These are phyloP conservation scores for Aphelenchoides bicaudatus DNA, from an alignment of 2,888 invertebrate genomes.

Conservation along the genomic window DNA sequence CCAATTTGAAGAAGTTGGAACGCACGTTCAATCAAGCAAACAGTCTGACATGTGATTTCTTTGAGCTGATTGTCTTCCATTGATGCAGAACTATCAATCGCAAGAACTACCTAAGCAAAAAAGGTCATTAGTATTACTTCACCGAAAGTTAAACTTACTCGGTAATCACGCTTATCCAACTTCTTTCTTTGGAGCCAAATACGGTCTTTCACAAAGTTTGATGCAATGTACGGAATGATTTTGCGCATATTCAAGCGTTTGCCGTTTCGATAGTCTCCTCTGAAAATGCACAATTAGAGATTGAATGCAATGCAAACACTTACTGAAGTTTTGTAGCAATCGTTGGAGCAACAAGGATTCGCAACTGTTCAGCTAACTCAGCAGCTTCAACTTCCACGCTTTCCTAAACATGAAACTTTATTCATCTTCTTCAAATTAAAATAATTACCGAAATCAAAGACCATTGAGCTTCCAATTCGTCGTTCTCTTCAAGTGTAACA, in stretches of 20 bases:
- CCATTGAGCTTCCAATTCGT: constrained; percentile 38
- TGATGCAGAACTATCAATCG: too few relatives aligned
- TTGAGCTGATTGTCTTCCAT: too few relatives aligned
- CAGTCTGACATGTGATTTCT: constrained; percentile 82
- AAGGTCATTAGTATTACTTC: constrained; percentile 77
- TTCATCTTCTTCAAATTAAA: too few relatives aligned
- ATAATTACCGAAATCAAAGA: constrained; percentile 42
- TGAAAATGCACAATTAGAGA: constrained; percentile 36
- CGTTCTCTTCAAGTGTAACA: too few relatives aligned
- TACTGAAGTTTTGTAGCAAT: constrained; percentile 78
- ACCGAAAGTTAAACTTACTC: constrained; percentile 90
- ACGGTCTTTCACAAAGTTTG: constrained; percentile 95
- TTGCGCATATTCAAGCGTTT: constrained; percentile 95
- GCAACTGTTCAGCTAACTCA: constrained; percentile 84
- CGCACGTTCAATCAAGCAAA: constrained; percentile 82
- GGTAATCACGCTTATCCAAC: constrained; percentile 90
- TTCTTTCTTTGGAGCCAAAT: constrained; percentile 95
- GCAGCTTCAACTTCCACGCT: constrained; percentile 68
- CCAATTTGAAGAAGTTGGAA: constrained; percentile 88
- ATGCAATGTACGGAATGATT: constrained; percentile 96
- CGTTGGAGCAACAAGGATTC: constrained; percentile 90
- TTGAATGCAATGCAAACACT: constrained; percentile 14
- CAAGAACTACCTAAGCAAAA: too few relatives aligned
- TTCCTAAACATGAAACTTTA: too few relatives aligned
- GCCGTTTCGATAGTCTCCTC: constrained; percentile 92